Evolutionary conservation across 2,113 vertebrate genomes (phyloP).

Genomic region (Varanus salvator): DNA sequence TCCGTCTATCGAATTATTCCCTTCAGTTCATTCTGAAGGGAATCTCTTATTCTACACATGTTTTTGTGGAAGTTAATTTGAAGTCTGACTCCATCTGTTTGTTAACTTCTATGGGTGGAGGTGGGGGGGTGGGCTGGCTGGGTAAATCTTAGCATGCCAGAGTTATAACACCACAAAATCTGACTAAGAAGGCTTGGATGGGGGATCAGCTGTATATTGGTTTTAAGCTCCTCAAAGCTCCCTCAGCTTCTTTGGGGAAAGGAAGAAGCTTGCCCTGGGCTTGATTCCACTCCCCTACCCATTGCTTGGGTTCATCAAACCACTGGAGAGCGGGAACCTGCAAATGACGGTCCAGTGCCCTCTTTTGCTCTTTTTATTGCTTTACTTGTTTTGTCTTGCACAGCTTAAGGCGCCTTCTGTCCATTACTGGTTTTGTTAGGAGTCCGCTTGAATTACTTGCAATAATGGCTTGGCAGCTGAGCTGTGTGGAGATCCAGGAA

Average conservation of each 20-base stretch:
- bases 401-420: not conserved
- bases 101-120: not conserved
- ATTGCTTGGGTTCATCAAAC: not conserved
- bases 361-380: not conserved
- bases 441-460: not conserved
- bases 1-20: not conserved
- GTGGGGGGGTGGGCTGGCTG: not conserved
- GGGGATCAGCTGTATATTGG: constrained; percentile 18
- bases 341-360: not conserved
- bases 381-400: not conserved
- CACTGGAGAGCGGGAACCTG: not conserved
- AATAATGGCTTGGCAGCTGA: not conserved
- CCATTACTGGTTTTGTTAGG: not conserved
- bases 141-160: not conserved
- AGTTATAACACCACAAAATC: constrained; percentile 13
- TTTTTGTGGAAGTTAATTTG: not conserved
- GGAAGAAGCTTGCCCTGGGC: not conserved
- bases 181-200: constrained; percentile 8
- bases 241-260: constrained; percentile 9
- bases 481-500: not conserved
- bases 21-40: not conserved
- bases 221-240: constrained; percentile 5
- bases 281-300: not conserved
- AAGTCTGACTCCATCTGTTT: not conserved
- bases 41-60: not conserved